Evolutionary conservation across 2,888 invertebrate species (phyloP).

Genomic region (Coecobrya sp.): DNA sequence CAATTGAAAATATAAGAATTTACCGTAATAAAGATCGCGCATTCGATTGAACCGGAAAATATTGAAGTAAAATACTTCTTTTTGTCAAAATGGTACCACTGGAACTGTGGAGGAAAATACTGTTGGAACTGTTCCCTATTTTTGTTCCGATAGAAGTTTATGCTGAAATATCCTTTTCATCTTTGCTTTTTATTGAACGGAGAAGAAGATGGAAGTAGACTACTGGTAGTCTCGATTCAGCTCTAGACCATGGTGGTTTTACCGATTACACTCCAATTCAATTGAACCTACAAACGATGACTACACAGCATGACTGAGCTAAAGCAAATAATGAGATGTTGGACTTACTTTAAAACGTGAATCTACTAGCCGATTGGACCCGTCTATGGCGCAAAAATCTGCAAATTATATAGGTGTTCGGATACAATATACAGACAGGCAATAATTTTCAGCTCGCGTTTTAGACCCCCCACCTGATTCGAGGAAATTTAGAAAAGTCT

Average conservation of each 20-base stretch:
- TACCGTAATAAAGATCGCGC: not conserved
- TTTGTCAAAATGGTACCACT: not conserved
- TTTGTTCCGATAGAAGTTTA: not conserved
- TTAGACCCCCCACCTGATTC: too few species aligned
- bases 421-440: too few species aligned
- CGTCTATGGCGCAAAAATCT: not conserved
- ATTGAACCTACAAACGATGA: not conserved
- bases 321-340: not conserved
- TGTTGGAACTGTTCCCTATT: not conserved
- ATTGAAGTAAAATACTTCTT: not conserved
- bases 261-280: slow-evolving; percentile 6
- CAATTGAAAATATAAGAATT: too few species aligned
- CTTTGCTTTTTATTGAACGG: not conserved
- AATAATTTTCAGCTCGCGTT: too few species aligned
- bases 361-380: too few species aligned
- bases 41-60: not conserved
- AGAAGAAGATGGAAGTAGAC: not conserved
- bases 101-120: too few species aligned
- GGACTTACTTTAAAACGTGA: too few species aligned
- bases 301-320: not conserved
- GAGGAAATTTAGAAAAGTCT: too few species aligned
- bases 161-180: not conserved
- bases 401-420: too few species aligned
- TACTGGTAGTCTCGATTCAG: not conserved
- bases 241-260: not conserved